A percentile compares a stretch with the other conserved stretches of the same genome.
Conservation (phyloP, 2,888 invertebrate species). For the Ashinkailepas kermadecensis region DNA sequence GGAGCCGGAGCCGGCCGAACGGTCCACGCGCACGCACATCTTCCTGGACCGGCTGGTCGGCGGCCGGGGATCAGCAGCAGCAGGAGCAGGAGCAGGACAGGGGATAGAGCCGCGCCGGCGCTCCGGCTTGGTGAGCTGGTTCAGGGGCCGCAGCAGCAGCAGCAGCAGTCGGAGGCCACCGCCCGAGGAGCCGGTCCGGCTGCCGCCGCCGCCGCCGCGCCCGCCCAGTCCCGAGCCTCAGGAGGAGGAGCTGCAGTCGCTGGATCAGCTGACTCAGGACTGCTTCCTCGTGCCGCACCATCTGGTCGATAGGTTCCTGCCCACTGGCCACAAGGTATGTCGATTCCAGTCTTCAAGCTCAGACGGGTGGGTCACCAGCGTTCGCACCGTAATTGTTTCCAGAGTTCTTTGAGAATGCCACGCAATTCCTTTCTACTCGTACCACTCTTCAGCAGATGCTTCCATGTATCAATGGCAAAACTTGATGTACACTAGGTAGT, state of each 20-base stretch:
- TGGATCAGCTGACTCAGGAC: constrained; percentile 49
- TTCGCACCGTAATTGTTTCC: too few species aligned
- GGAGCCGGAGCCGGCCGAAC: background rate
- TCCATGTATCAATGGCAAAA: too few species aligned
- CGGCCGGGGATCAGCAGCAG: background rate
- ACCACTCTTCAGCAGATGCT: too few species aligned
- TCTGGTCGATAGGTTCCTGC: constrained; percentile 76
- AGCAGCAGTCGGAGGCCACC: background rate
- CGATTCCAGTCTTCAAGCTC: too few species aligned
- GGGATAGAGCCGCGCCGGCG: background rate
- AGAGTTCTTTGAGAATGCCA: too few species aligned
- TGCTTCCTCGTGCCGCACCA: constrained; percentile 90
- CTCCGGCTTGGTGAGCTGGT: background rate
- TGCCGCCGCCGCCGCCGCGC: background rate
- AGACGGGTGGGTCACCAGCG: too few species aligned
- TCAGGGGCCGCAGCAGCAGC: background rate
- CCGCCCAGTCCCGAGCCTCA: background rate
- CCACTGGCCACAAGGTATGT: constrained; percentile 44
- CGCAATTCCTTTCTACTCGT: too few species aligned
- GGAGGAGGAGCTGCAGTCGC: background rate
- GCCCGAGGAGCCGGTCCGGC: background rate
- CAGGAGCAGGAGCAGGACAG: background rate
- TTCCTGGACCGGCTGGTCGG: background rate
- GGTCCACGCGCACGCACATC: background rate
- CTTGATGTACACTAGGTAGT: too few species aligned